These are phyloP conservation scores for Aleiodes alternator DNA, from an alignment of 2,888 invertebrate genomes.

Conservation along the genomic window DNA sequence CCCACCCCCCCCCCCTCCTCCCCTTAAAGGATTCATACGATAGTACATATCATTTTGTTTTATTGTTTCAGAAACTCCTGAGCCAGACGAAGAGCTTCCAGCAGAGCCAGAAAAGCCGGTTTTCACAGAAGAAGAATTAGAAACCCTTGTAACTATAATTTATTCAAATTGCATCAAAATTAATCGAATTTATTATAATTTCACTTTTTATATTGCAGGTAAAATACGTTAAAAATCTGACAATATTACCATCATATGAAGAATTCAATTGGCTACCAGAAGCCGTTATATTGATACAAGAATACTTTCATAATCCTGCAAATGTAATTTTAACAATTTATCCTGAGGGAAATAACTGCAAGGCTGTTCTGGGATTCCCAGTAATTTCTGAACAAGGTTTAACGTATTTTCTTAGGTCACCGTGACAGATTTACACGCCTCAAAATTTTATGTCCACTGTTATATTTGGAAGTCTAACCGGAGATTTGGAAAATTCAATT, in stretches of 20 bases:
- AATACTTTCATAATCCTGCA: slow-evolving; percentile 81
- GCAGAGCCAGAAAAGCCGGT: slow-evolving; percentile 78
- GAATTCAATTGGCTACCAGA: slow-evolving; percentile 84
- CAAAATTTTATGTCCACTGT: slow-evolving; percentile 66
- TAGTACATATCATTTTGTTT: background rate
- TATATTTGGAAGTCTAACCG: slow-evolving; percentile 64
- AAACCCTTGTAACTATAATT: slow-evolving; percentile 75
- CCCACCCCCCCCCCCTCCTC: no score
- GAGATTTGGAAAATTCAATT: slow-evolving; percentile 55
- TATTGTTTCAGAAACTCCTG: slow-evolving; percentile 67
- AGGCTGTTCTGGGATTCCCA: slow-evolving; percentile 80
- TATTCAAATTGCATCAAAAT: background rate
- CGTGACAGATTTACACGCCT: slow-evolving; percentile 67
- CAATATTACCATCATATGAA: slow-evolving; percentile 84
- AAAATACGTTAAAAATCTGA: slow-evolving; percentile 80
- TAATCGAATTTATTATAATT: background rate
- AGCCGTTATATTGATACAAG: slow-evolving; percentile 79
- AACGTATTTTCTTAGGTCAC: slow-evolving; percentile 81
- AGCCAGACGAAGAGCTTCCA: slow-evolving; percentile 72
- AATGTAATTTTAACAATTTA: slow-evolving; percentile 80
- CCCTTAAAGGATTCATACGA: no score
- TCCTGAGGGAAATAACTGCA: slow-evolving; percentile 78
- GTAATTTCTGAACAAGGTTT: slow-evolving; percentile 79
- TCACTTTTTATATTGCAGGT: slow-evolving; percentile 54
- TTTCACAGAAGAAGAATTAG: slow-evolving; percentile 81